Evolutionary conservation across 2,113 vertebrate genomes (phyloP), one percentile per base, ranked within the genome.

Genomic region (Recurvirostra avosetta): DNA sequence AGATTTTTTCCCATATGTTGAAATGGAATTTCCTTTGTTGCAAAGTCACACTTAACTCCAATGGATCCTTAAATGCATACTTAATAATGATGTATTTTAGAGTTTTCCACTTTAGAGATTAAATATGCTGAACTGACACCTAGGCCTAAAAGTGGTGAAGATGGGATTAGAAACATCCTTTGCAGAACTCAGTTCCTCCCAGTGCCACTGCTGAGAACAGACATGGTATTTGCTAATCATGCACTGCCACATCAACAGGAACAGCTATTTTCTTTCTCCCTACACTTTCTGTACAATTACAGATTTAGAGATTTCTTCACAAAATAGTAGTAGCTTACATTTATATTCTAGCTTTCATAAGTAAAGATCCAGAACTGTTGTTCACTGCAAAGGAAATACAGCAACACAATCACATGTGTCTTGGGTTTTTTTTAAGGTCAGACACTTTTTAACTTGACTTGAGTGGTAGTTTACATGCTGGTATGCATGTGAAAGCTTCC

Each of bases 371-470:
- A 5, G 2, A 61, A 23, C 26, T 30, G 67, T 65, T n/a, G 12
- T n/a, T 62, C 49, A 18, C 25, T 63, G 55, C 55, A 41, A 52
- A 38, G 26, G n/a, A 83, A 36, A 65, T 20, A 15, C 14, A 70
- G 43, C 18, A 75, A 52, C 25, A 10, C 50, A 40, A 50, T 52
- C 49, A 45, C 15, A 6, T 0, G 4, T 0, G 4, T 26, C 11
- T 52, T 13, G 9, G 2, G 11, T 3, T 16, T 25, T 79, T 79
- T 62, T 30, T 62, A 68, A 7, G 14, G 21, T 67, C 49, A 45
- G 23, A 27, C 4, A 52, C 8, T 3, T 19, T 66, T 63, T 76
- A 59, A 49, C 21, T 73, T 55, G 27, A 45, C 20, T n/a, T 16
- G 14, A 55, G 20, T 62, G n/a, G 21, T 11, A n/a, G 36, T 71